A percentile compares a stretch with the other conserved stretches of the same genome.
Evolutionary conservation across 2,797 vertebrate species (phyloP).

Genomic region (Myotis vivesi): DNA sequence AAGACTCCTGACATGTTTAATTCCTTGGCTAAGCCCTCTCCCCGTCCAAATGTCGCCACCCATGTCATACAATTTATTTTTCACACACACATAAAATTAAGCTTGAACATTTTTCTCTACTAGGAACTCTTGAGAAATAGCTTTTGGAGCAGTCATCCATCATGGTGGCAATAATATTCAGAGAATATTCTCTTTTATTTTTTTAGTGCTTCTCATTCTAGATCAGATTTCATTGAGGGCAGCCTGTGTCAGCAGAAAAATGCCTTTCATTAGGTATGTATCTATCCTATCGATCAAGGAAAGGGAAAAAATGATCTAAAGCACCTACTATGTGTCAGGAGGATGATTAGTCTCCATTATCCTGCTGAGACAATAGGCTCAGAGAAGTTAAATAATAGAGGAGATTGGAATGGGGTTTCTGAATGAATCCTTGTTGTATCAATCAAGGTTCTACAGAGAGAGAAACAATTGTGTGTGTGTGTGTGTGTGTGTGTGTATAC

Average conservation of each 20-base stretch:
- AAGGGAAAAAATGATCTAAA: background rate
- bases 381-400: background rate
- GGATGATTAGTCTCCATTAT: background rate
- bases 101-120: conserved; percentile 43
- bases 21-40: conserved; percentile 71
- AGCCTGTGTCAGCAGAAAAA: conserved; percentile 63
- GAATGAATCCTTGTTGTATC: background rate
- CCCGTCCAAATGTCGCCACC: conserved; percentile 79
- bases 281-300: background rate
- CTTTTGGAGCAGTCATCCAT: conserved; percentile 62
- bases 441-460: background rate
- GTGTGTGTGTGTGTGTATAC: background rate
- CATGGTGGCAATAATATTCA: conserved; percentile 9
- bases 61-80: conserved; percentile 75
- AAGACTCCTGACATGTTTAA: conserved; percentile 72
- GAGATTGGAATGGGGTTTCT: background rate
- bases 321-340: background rate
- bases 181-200: conserved; percentile 55
- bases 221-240: conserved; percentile 49
- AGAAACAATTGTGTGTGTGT: background rate
- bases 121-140: conserved; percentile 56
- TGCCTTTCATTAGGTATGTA: background rate
- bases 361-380: background rate
- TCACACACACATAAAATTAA: conserved; percentile 57
- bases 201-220: conserved; percentile 44